phyloP scores from a whole-genome alignment of 2,113 vertebrate species.

The Tautogolabrus adspersus region DNA sequence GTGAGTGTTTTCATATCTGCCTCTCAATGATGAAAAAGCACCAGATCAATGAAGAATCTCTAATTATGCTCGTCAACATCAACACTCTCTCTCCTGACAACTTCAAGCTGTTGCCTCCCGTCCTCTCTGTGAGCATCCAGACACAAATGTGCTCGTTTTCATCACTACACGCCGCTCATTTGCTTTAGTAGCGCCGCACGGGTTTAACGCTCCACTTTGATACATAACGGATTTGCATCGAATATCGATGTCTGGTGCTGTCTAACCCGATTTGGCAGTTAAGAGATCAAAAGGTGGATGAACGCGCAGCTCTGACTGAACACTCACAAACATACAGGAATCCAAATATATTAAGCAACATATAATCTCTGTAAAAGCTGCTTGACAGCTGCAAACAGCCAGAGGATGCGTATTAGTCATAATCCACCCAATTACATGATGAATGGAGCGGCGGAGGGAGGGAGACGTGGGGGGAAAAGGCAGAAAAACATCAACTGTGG shows the following conservation, averaged over 20 bases:
- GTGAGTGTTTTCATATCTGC: not conserved
- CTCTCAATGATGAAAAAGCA: not conserved
- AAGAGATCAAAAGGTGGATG: conserved; percentile 42
- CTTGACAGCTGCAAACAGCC: conserved; percentile 59
- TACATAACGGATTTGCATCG: conserved; percentile 20
- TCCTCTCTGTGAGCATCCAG: conserved; percentile 5
- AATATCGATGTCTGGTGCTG: conserved; percentile 15
- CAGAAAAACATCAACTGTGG: conserved; percentile 13
- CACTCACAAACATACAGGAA: conserved; percentile 25
- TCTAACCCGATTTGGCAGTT: conserved; percentile 47
- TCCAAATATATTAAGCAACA: conserved; percentile 51
- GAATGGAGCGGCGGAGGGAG: conserved; percentile 26
- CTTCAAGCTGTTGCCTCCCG: conserved; percentile 15
- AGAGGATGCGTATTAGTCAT: conserved; percentile 55
- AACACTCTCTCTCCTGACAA: conserved; percentile 17
- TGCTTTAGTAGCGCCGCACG: conserved; percentile 1
- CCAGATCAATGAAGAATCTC: conserved; percentile 29
- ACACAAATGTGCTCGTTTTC: conserved; percentile 10
- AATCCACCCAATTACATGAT: conserved; percentile 61
- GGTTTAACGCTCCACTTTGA: not conserved
- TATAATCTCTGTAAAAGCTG: conserved; percentile 52
- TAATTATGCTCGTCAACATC: conserved; percentile 40
- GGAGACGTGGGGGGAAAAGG: conserved; percentile 8
- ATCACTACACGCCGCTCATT: conserved; percentile 36
- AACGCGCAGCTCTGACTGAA: conserved; percentile 1